Evolutionary conservation across 2,797 vertebrate genomes (phyloP).

Genomic region (Picus viridis): DNA sequence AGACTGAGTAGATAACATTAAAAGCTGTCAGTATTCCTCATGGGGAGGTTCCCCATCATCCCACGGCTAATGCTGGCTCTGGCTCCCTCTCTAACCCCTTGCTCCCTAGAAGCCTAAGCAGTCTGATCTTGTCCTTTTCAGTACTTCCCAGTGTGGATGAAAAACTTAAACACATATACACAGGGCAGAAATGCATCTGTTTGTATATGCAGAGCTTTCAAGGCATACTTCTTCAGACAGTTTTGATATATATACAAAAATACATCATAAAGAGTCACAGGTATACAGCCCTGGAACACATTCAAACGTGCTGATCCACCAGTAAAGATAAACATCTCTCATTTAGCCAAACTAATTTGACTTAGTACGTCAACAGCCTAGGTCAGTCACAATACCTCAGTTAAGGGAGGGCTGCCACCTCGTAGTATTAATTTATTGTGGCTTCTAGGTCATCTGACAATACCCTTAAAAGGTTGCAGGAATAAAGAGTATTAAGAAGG

Average conservation of each 20-base stretch:
- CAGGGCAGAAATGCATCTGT: background rate
- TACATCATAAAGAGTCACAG: background rate
- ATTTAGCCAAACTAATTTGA: background rate
- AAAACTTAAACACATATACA: background rate
- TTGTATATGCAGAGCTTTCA: accelerated
- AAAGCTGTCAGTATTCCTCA: background rate
- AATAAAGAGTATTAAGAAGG: background rate
- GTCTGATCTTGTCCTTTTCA: background rate
- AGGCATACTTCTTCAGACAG: background rate
- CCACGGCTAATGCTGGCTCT: background rate
- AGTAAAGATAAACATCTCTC: background rate
- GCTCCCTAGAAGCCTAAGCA: accelerated
- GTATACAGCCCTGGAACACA: background rate
- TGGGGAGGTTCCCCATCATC: background rate
- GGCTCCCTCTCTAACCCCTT: background rate
- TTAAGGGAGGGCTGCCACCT: background rate
- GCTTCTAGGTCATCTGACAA: conserved; percentile 10
- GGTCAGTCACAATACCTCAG: background rate
- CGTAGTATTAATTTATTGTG: background rate
- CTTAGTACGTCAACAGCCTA: background rate
- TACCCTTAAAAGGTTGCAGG: background rate
- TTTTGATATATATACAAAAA: background rate
- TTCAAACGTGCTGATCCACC: background rate
- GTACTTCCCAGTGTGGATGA: background rate
- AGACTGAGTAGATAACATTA: background rate